Evolutionary conservation across 2,888 invertebrate species (phyloP), one percentile per base, ranked within the genome.

Genomic region (Atethmia centrago): DNA sequence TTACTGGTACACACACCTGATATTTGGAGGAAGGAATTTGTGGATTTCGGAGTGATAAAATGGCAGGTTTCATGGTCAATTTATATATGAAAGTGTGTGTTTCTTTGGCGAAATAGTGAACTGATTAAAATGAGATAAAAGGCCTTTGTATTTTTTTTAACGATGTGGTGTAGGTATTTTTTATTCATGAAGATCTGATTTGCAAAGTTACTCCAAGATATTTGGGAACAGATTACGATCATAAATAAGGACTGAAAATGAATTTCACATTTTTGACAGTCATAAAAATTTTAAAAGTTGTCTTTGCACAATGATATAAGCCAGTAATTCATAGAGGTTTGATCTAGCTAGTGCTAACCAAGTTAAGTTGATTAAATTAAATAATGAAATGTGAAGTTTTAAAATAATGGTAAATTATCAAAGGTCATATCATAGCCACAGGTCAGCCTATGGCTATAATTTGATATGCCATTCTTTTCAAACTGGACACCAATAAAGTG

Each of bases 1-100:
- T 71, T 58, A n/a, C 65, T 63, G 62, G 61, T 62, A 21, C 21
- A 51, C 16, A 64, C 79, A 79, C 71, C 75, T 79, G 74, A 42
- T 79, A 21, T 65, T 55, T 47, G 14, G 47, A 55, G 40, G 64
- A 19, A 53, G 31, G 19, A 40, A 66, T 42, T 49, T 28, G 21
- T 65, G 28, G 51, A 49, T 65, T 65, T 71, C 10, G 31, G 21
- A 45, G n/a, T 71, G 58, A 63, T 73, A 59, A 64, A 73, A 28
- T 40, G 25, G 36, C 2, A 31, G 71, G 59, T 61, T n/a, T 61
- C 36, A 12, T 53, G 10, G 16, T 0, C 3, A 19, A 58, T 68
- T 59, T 36, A n/a, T 31, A 5, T n/a, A 36, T 47, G 14, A 51
- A 19, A n/a, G 10, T 3, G 28, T 19, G 19, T 28, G 14, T 47